phyloP scores from a whole-genome alignment of 2,113 vertebrate species.

The Tyrannus savana region DNA sequence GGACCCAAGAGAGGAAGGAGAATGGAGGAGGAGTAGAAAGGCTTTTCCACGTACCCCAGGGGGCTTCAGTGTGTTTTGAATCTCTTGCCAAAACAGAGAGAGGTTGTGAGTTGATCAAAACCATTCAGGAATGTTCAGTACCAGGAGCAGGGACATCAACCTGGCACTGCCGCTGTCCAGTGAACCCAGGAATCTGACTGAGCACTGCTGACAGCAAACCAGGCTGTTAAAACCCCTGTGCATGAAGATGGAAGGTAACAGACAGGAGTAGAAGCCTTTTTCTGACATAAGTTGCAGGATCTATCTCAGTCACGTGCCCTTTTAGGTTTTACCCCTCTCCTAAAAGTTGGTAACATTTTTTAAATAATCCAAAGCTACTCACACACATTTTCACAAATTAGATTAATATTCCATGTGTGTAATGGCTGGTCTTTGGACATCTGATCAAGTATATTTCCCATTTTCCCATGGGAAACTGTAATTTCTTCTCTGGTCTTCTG shows the following conservation, averaged over 20 bases:
- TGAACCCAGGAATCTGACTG: not conserved
- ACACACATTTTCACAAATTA: not conserved
- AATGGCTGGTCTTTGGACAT: not conserved
- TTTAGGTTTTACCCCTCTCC: not conserved
- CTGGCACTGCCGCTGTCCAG: not conserved
- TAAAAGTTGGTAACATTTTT: not conserved
- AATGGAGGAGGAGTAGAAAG: not conserved
- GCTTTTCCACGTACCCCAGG: not conserved
- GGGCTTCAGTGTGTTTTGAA: not conserved
- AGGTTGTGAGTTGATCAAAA: not conserved
- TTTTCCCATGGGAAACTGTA: not conserved
- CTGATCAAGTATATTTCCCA: not conserved
- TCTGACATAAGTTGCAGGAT: not conserved
- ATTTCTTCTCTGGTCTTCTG: not conserved
- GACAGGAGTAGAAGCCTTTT: not conserved
- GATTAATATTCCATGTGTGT: not conserved
- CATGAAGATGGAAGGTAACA: not conserved
- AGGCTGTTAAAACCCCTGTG: not conserved
- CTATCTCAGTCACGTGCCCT: accelerated
- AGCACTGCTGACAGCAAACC: not conserved
- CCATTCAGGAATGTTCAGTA: not conserved
- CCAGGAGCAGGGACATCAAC: not conserved
- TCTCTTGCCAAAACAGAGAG: not conserved
- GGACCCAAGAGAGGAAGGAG: constrained; percentile 2
- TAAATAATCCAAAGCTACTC: not conserved